Conservation (phyloP, 2,113 vertebrate genomes). For the Bos taurus region ARS-UCD2.0 NC_037330.1:79762501-79763000, state of each 20-base stretch:
- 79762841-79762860: neutral
- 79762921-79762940: neutral
- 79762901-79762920: neutral
- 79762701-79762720: neutral
- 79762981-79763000: neutral
- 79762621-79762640: neutral
- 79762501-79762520: neutral
- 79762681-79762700: neutral
- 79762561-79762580: neutral
- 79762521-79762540: neutral
- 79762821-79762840: neutral
- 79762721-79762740: neutral
- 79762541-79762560: neutral
- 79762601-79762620: neutral
- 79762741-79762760: neutral
- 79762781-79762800: neutral
- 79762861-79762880: neutral
- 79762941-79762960: neutral
- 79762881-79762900: neutral
- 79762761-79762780: neutral
- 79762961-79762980: neutral
- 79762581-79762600: neutral
- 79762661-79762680: neutral
- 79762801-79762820: neutral
- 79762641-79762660: neutral